These are phyloP conservation scores for Littorina saxatilis DNA, from an alignment of 1,140 invertebrate genomes.

Conservation along the genomic window DNA sequence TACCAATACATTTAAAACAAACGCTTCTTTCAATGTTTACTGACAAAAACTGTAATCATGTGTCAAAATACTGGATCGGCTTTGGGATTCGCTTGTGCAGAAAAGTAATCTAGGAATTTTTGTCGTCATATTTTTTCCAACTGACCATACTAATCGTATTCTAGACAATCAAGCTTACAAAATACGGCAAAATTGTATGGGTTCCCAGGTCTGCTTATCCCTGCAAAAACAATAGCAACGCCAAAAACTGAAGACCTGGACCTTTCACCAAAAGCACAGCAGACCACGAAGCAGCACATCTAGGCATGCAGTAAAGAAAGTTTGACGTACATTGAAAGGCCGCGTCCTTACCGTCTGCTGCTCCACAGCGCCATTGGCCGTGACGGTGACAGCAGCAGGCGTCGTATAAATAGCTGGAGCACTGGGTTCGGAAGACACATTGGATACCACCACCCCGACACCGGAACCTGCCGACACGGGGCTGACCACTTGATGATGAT, in stretches of 20 bases:
- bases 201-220: too few species aligned
- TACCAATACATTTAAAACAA: too few species aligned
- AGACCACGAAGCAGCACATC: constrained; percentile 36
- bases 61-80: too few species aligned
- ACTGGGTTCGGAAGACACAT: constrained; percentile 42
- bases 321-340: constrained; percentile 58
- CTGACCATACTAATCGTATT: too few species aligned
- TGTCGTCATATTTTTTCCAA: too few species aligned
- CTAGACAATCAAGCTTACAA: too few species aligned
- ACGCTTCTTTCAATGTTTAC: too few species aligned
- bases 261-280: neutral
- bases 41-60: too few species aligned
- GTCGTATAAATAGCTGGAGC: constrained; percentile 55
- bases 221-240: too few species aligned
- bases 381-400: constrained; percentile 75
- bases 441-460: constrained; percentile 58
- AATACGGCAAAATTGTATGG: too few species aligned
- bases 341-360: constrained; percentile 75
- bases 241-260: neutral
- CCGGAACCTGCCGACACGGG: constrained; percentile 64
- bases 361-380: constrained; percentile 77
- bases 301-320: constrained; percentile 37
- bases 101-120: too few species aligned
- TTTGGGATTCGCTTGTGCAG: too few species aligned
- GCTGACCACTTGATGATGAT: constrained; percentile 63